A percentile compares a stretch with the other conserved stretches of the same genome.
phyloP scores from a whole-genome alignment of 2,113 vertebrate species.

The Corvus cornix region DNA sequence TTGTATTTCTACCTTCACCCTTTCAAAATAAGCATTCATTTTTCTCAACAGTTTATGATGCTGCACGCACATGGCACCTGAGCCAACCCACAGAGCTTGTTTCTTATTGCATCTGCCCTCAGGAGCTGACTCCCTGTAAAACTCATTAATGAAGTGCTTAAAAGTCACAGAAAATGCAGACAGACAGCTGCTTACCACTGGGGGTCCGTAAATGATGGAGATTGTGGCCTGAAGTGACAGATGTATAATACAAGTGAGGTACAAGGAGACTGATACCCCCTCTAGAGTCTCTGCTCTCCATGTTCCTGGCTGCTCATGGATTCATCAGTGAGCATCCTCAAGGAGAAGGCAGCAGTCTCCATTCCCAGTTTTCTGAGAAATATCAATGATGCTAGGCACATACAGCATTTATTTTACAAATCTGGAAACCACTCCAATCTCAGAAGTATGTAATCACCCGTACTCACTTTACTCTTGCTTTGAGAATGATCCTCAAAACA shows the following conservation, averaged over 20 bases:
- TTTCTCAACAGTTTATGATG: neutral
- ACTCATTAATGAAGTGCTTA: conserved; percentile 29
- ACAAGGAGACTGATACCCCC: neutral
- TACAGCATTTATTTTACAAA: neutral
- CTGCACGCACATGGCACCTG: neutral
- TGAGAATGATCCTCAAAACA: neutral
- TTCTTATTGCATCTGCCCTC: conserved; percentile 3
- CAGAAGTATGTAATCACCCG: neutral
- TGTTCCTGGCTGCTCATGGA: neutral
- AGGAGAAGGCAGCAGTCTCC: neutral
- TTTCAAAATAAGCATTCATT: neutral
- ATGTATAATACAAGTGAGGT: neutral
- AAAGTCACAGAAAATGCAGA: conserved; percentile 27
- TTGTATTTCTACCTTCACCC: neutral
- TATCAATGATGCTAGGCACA: neutral
- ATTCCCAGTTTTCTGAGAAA: neutral
- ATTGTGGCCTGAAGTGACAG: conserved; percentile 3
- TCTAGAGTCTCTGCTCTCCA: neutral
- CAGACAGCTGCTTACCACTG: conserved; percentile 43
- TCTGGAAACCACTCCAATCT: neutral
- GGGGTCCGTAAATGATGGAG: conserved; percentile 14
- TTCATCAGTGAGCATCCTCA: neutral
- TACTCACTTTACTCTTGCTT: neutral
- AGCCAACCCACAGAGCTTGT: neutral
- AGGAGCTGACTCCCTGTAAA: neutral